These are phyloP conservation scores for Metopia argyrocephala DNA, from an alignment of 2,888 invertebrate species.

Conservation along the genomic window DNA sequence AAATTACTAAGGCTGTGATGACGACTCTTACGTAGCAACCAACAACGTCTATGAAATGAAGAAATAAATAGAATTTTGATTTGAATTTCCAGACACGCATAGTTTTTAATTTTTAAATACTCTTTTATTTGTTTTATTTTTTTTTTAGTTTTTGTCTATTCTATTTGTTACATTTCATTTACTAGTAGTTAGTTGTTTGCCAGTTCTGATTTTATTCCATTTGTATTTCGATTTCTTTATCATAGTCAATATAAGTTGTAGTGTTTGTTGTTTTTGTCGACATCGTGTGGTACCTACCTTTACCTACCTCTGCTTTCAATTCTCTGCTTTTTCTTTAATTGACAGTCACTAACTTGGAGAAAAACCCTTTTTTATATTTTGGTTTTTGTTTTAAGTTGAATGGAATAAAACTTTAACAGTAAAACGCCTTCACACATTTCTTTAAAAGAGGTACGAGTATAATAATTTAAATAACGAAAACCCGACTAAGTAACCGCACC, in stretches of 20 bases:
- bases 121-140: constrained; percentile 19
- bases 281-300: not conserved
- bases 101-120: constrained; percentile 41
- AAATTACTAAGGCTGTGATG: constrained; percentile 15
- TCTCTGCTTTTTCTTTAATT: constrained; percentile 25
- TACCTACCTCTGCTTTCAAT: constrained; percentile 9
- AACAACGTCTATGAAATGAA: constrained; percentile 33
- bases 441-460: constrained; percentile 29
- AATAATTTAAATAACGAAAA: constrained; percentile 25
- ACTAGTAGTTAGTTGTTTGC: constrained; percentile 38
- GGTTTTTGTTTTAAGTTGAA: not conserved
- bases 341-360: constrained; percentile 15
- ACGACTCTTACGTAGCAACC: constrained; percentile 14
- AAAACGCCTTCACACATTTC: constrained; percentile 45
- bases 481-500: constrained; percentile 44
- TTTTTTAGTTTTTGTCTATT: constrained; percentile 49
- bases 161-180: constrained; percentile 45
- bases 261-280: not conserved
- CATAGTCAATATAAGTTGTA: not conserved
- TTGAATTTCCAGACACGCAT: constrained; percentile 64
- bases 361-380: constrained; percentile 10
- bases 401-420: not conserved
- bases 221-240: constrained; percentile 10
- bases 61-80: constrained; percentile 60
- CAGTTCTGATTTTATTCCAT: constrained; percentile 31